These are phyloP conservation scores for Hyposoter dolosus DNA, from an alignment of 2,888 invertebrate species.

Conservation along the genomic window DNA sequence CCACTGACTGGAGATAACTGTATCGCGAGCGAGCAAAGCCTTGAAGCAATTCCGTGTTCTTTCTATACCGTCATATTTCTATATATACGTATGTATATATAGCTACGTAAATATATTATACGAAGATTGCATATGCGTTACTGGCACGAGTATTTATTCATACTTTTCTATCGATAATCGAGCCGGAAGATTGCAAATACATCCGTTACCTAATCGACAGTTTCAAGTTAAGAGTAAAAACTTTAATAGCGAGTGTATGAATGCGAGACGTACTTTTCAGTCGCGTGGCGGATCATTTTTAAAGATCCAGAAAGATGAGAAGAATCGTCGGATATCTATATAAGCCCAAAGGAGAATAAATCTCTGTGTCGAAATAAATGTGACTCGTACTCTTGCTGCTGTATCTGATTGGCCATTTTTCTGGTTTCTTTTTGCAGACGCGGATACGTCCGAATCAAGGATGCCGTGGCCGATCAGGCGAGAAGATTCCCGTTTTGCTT, in stretches of 20 bases:
- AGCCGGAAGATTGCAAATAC: slow-evolving; percentile 30
- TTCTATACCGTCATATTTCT: slow-evolving; percentile 43
- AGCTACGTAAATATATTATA: neutral
- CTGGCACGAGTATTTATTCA: slow-evolving; percentile 29
- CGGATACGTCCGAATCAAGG: slow-evolving; percentile 69
- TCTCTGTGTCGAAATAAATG: neutral
- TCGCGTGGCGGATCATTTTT: slow-evolving; percentile 1
- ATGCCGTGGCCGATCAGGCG: slow-evolving; percentile 76
- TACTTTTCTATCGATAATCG: slow-evolving; percentile 18
- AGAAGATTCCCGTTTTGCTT: slow-evolving; percentile 71
- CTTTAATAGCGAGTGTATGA: neutral
- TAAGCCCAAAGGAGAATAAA: neutral
- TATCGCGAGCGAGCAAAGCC: slow-evolving; percentile 65
- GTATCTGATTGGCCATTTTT: slow-evolving; percentile 31
- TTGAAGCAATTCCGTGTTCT: slow-evolving; percentile 64
- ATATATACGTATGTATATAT: neutral
- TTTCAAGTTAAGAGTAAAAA: neutral
- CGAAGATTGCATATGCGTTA: slow-evolving; percentile 16
- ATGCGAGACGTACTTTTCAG: neutral
- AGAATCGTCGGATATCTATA: neutral
- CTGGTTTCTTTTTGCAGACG: slow-evolving; percentile 65
- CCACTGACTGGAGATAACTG: slow-evolving; percentile 69
- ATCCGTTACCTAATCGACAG: slow-evolving; percentile 11
- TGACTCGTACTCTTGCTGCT: neutral
- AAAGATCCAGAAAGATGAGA: slow-evolving; percentile 1